phyloP scores from a whole-genome alignment of 2,888 invertebrate genomes.

The Eristalis arbustorum region DNA sequence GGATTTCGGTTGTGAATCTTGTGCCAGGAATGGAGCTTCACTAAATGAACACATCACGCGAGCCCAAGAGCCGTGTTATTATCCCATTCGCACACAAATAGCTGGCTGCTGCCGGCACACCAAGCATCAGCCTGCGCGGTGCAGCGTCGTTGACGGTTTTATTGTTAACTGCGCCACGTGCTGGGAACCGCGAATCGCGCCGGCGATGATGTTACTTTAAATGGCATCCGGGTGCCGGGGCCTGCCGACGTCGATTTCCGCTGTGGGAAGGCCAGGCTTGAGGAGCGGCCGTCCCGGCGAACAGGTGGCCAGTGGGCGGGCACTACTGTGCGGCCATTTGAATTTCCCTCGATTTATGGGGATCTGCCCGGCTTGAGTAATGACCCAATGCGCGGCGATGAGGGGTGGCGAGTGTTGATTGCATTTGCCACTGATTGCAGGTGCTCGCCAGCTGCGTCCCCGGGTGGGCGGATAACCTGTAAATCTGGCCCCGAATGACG shows the following conservation, averaged over 20 bases:
- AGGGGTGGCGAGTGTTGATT: conserved; percentile 48
- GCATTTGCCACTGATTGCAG: conserved; percentile 27
- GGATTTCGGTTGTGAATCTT: conserved; percentile 45
- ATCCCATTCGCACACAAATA: conserved; percentile 68
- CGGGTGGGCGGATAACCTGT: neutral
- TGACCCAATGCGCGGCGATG: conserved; percentile 48
- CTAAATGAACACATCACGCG: conserved; percentile 70
- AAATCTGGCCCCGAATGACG: neutral
- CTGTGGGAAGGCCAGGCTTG: conserved; percentile 31
- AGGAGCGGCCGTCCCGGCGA: neutral
- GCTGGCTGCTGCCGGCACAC: neutral
- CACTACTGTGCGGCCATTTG: conserved; percentile 51
- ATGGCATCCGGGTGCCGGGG: conserved; percentile 57
- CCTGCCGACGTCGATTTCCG: conserved; percentile 15
- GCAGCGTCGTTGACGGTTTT: conserved; percentile 52
- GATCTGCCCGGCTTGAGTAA: conserved; percentile 32
- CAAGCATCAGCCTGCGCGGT: neutral
- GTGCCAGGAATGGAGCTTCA: conserved; percentile 30
- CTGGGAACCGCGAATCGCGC: conserved; percentile 53
- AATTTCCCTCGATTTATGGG: conserved; percentile 52
- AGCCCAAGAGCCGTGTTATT: conserved; percentile 68
- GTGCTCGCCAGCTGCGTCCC: conserved; percentile 19
- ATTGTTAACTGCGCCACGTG: conserved; percentile 66
- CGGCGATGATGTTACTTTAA: conserved; percentile 65
- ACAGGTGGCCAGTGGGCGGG: conserved; percentile 60